Conservation (phyloP, 2,888 invertebrate species). For the Cremastobaeus sp. region DNA sequence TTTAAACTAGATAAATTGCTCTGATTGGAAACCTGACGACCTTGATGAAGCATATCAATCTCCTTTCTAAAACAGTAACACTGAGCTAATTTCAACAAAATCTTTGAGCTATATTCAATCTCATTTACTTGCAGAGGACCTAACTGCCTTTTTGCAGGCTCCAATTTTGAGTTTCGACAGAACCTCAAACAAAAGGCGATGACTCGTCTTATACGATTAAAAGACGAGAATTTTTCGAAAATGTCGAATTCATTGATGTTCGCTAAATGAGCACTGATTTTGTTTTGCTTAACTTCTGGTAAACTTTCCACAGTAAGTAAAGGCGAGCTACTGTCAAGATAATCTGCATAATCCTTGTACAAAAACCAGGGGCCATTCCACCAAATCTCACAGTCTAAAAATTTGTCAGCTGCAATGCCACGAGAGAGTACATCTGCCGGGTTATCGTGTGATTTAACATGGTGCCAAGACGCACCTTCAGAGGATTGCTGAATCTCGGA, state of each 20-base stretch:
- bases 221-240: conserved; percentile 7
- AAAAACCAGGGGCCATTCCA: conserved; percentile 3
- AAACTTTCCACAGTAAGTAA: not conserved
- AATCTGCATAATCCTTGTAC: not conserved
- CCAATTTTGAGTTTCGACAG: not conserved
- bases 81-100: conserved; percentile 3
- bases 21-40: conserved; percentile 22
- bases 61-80: not conserved
- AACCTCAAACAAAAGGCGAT: conserved; percentile 5
- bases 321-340: not conserved
- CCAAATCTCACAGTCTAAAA: no score
- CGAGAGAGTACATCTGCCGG: conserved; percentile 20
- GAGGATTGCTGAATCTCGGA: not conserved
- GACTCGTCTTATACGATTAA: conserved; percentile 2
- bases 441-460: conserved; percentile 7
- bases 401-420: no score
- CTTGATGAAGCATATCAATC: not conserved
- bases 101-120: not conserved
- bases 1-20: conserved; percentile 1
- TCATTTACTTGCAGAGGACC: conserved; percentile 9
- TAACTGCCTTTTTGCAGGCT: not conserved
- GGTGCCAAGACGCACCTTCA: conserved; percentile 2
- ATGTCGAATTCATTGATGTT: not conserved
- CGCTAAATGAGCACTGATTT: not conserved
- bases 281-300: not conserved